Conservation (phyloP, 1,140 invertebrate genomes). For the Pseudomyrmex cubaensis region DNA sequence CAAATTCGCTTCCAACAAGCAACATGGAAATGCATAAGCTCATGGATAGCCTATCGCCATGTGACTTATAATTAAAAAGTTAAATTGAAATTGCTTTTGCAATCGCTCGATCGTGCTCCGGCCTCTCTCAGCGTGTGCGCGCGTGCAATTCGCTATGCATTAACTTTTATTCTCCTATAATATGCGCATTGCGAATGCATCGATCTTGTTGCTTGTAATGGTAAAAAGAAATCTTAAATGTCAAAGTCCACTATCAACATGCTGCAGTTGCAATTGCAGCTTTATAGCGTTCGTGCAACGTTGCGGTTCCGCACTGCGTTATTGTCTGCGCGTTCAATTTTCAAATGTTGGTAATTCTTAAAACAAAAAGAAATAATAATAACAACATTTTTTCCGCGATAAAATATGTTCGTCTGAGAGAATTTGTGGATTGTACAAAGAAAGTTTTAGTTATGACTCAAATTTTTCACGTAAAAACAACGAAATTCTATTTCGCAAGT, state of each 20-base stretch:
- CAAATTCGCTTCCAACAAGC: constrained; percentile 41
- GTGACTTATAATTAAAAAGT: constrained; percentile 74
- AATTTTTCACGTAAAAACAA: constrained; percentile 49
- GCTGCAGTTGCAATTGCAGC: constrained; percentile 15
- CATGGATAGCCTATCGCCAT: constrained; percentile 55
- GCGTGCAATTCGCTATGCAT: constrained; percentile 5
- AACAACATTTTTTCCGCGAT: neutral
- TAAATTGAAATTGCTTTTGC: constrained; percentile 71
- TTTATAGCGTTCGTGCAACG: constrained; percentile 19
- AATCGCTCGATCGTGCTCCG: constrained; percentile 28
- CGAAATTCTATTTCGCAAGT: constrained; percentile 37
- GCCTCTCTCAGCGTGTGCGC: neutral
- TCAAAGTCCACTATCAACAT: constrained; percentile 7
- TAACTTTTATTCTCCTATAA: constrained; percentile 67
- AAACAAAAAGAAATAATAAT: constrained; percentile 7
- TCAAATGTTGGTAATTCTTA: constrained; percentile 23
- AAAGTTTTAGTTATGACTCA: constrained; percentile 12
- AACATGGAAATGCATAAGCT: constrained; percentile 63
- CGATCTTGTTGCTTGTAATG: neutral
- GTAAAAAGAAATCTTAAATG: constrained; percentile 37
- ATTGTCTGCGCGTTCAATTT: constrained; percentile 19
- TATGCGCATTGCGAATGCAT: constrained; percentile 31
- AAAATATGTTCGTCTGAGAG: constrained; percentile 6
- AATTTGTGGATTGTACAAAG: neutral
- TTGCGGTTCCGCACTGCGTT: neutral